Evolutionary conservation across 2,797 vertebrate genomes (phyloP).

Genomic region (Amniataba percoides): DNA sequence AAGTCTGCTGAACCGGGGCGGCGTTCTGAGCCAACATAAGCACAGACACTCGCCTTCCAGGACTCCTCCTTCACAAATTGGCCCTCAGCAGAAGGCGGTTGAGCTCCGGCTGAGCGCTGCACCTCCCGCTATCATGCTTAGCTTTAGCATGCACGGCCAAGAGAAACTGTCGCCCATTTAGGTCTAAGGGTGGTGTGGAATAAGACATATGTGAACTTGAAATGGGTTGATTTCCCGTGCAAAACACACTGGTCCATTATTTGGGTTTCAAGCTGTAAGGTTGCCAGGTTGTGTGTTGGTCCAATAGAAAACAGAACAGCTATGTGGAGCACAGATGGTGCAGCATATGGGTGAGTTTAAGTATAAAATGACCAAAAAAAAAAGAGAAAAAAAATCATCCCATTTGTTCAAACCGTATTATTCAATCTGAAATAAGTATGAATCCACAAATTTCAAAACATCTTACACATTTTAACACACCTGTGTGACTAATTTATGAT

Average conservation of each 20-base stretch:
- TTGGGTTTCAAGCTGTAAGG: slow-evolving; percentile 61
- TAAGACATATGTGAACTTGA: slow-evolving; percentile 67
- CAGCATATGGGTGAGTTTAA: slow-evolving; percentile 72
- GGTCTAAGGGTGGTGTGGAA: slow-evolving; percentile 54
- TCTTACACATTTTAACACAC: slow-evolving; percentile 27
- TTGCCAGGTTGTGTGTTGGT: slow-evolving; percentile 68
- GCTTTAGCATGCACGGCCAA: slow-evolving; percentile 66
- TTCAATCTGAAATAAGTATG: neutral
- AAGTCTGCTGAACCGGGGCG: slow-evolving; percentile 48
- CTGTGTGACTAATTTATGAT: slow-evolving; percentile 22
- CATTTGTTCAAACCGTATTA: slow-evolving; percentile 47
- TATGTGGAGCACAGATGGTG: slow-evolving; percentile 77
- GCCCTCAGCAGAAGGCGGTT: slow-evolving; percentile 55
- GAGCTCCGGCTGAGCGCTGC: slow-evolving; percentile 56
- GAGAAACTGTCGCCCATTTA: slow-evolving; percentile 61
- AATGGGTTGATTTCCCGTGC: slow-evolving; percentile 67
- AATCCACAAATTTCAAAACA: slow-evolving; percentile 1
- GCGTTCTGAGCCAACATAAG: slow-evolving; percentile 64
- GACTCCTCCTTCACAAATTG: slow-evolving; percentile 49
- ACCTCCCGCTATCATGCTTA: slow-evolving; percentile 61
- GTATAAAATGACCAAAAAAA: slow-evolving; percentile 52
- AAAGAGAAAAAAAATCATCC: slow-evolving; percentile 42
- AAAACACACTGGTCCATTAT: slow-evolving; percentile 67
- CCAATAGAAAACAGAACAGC: slow-evolving; percentile 64
- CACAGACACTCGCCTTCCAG: slow-evolving; percentile 57